Base-by-base conservation (phyloP, 2,113 vertebrate genomes). In the Cyanistes caeruleus region DNA sequence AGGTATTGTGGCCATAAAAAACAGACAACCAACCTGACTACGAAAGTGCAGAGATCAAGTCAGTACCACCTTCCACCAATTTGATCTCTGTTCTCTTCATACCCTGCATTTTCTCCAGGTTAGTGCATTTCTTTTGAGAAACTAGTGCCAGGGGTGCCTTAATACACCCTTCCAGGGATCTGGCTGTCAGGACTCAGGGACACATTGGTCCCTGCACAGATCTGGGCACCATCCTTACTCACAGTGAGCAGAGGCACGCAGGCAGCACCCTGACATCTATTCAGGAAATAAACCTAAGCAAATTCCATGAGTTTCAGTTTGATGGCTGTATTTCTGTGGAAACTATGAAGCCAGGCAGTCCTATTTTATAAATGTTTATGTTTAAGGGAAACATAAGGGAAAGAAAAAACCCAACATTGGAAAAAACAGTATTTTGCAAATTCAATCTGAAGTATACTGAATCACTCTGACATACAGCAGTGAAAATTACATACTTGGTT, bases 221-320 rank as follows among this genome's bases (percentile, higher is more conserved):
- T 2, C 2, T 5, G 1, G 30, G 4, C 3, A 72, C 15, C 16
- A 6, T 87, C 35, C 9, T 46, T 64, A 22, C 35, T 41, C 53
- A 20, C 0, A 2, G 59, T 27, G 24, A 44, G 6, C 10, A 53
- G 15, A 60, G 37, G 10, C 13, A 65, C 0, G 1, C 1, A 4
- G 43, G n/a, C 11, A 77, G 23, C 35, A 84, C 18, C 37, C 24
- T 52, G 30, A 27, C 39, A 60, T 23, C 20, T 77, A 28, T 37
- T 78, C 73, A 62, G 48, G 69, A 84, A 81, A 87, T 9, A 53
- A 37, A 31, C 20, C 17, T 49, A 52, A 68, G 76, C 7, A 63
- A 49, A 78, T 70, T 20, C 1, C 1, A 15, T 28, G 12, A 64
- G 12, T 74, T 77, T 84, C 33, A 30, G 4, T 65, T 84, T 60